phyloP scores from a whole-genome alignment of 1,140 invertebrate genomes.

The Oryctes rhinoceros region DNA sequence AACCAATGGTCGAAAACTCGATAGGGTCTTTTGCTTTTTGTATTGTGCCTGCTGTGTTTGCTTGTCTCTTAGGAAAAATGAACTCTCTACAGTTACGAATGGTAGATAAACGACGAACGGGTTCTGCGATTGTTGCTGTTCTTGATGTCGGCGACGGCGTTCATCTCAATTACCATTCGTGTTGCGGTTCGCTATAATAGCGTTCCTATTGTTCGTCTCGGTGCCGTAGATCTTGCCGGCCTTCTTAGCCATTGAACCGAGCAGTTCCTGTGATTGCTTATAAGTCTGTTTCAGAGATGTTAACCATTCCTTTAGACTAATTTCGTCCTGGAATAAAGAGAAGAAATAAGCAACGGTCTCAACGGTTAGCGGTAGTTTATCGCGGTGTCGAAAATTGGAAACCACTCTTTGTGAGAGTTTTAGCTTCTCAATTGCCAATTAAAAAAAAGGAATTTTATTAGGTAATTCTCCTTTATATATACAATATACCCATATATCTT shows the following conservation, averaged over 20 bases:
- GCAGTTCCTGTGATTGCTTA: constrained; percentile 90
- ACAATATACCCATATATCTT: too few relatives aligned
- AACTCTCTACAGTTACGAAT: constrained; percentile 6
- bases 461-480: too few relatives aligned
- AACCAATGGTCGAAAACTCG: neutral
- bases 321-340: constrained; percentile 80
- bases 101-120: constrained; percentile 2
- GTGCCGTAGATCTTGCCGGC: constrained; percentile 97
- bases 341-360: too few relatives aligned
- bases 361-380: too few relatives aligned
- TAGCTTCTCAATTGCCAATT: too few relatives aligned
- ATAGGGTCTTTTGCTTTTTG: neutral
- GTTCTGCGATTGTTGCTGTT: neutral
- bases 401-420: too few relatives aligned
- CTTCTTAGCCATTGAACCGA: constrained; percentile 94
- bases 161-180: constrained; percentile 63
- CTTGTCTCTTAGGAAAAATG: constrained; percentile 25
- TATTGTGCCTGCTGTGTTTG: neutral
- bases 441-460: too few relatives aligned
- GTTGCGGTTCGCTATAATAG: constrained; percentile 63
- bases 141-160: neutral
- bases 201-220: constrained; percentile 62
- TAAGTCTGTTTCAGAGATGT: constrained; percentile 88
- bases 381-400: too few relatives aligned
- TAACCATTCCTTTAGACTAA: constrained; percentile 95